Evolutionary conservation across 2,888 invertebrate species (phyloP), one percentile per base, ranked within the genome.

Genomic region (Sacculina carcini): DNA sequence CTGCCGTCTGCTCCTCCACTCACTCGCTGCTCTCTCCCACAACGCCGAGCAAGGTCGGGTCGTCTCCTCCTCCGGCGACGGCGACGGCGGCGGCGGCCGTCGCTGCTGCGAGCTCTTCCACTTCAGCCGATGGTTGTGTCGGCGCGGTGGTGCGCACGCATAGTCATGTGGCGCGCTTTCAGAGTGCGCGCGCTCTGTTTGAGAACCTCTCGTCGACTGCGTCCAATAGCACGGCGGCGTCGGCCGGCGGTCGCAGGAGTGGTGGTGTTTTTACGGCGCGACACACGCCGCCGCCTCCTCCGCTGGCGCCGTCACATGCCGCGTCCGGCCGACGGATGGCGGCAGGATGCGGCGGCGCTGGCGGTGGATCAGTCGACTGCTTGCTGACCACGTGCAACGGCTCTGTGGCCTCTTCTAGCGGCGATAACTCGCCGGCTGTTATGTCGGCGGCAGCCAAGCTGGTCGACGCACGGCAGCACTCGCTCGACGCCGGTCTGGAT

Each of bases 141-240:
- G 78, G 78, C 36, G 77, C 79, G 12, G 80, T 83, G 44, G 81
- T 80, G 54, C 73, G 86, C 56, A 83, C 84, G 19, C 84, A 86
- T 67, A 84, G 84, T 61, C 86, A 86, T 64, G 75, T 84, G 61
- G 79, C 85, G n/a, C 70, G 84, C 55, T 87, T 87, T 65, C 86
- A 89, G 65, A 85, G 81, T 65, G 87, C 87, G 3, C 73, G 86
- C 56, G 87, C 89, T 39, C 71, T 89, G 52, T 89, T 89, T 65
- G 87, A 89, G 65, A n/a, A n/a, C n/a, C n/a, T n/a, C n/a, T n/a
- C n/a, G n/a, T n/a, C n/a, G n/a, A n/a, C n/a, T n/a, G n/a, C n/a
- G n/a, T n/a, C n/a, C n/a, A n/a, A n/a, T n/a, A 86, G 86, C 63
- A 70, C 89, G 57, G 84, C 59, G 57, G 56, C 48, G 55, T 28